Conservation (phyloP, 2,888 invertebrate genomes). For the Agrochola lota region DNA sequence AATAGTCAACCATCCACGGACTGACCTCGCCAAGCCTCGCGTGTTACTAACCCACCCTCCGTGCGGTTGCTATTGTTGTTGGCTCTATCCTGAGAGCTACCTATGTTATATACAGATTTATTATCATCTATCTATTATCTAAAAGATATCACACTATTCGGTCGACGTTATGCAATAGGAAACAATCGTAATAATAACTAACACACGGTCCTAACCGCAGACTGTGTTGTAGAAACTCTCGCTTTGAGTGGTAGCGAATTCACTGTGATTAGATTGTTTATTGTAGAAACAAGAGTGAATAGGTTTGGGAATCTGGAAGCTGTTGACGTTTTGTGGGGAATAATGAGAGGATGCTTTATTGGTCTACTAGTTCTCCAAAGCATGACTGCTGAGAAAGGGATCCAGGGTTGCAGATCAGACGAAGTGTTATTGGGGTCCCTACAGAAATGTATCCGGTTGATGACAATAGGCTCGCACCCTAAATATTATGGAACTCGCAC, state of each 20-base stretch:
- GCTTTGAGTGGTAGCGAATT: slow-evolving; percentile 5
- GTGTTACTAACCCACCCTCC: not conserved
- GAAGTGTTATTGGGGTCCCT: too few species aligned
- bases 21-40: too few species aligned
- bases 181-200: slow-evolving; percentile 17
- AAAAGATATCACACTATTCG: slow-evolving; percentile 17
- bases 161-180: slow-evolving; percentile 29
- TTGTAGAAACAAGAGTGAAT: not conserved
- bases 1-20: not conserved
- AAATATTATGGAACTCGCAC: too few species aligned
- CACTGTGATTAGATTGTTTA: not conserved
- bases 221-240: slow-evolving; percentile 40
- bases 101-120: not conserved
- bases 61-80: too few species aligned
- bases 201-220: slow-evolving; percentile 42
- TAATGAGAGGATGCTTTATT: not conserved
- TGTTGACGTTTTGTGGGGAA: not conserved
- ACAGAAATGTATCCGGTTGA: too few species aligned
- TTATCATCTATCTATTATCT: not conserved
- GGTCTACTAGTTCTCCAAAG: not conserved
- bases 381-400: too few species aligned
- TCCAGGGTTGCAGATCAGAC: too few species aligned
- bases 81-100: not conserved
- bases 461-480: too few species aligned
- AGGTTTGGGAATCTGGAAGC: not conserved